Evolutionary conservation across 2,888 invertebrate species (phyloP).

Genomic region (Ganaspis brasiliensis): DNA sequence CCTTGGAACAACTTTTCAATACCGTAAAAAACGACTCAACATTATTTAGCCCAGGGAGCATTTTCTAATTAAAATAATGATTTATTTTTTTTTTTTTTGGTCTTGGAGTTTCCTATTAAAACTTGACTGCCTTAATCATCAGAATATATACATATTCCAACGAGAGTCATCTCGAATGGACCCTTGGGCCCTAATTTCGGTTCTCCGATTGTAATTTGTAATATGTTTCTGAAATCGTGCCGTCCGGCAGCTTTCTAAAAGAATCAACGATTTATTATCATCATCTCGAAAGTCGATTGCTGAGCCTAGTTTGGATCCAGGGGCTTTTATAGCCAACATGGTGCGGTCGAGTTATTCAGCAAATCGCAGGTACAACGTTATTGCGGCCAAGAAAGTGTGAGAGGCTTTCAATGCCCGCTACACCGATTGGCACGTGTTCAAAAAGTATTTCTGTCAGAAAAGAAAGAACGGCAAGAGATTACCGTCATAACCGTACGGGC

Average conservation of each 20-base stretch:
- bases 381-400: conserved; percentile 17
- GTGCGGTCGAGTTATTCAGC: conserved; percentile 7
- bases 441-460: not conserved
- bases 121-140: not conserved
- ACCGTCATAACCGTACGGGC: conserved; percentile 4
- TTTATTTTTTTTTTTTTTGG: not conserved
- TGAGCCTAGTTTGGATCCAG: conserved; percentile 7
- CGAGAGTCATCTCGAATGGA: not conserved
- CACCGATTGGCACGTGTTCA: conserved; percentile 28
- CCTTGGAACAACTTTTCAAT: conserved; percentile 8
- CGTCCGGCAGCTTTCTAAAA: not conserved
- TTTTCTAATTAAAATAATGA: conserved; percentile 7
- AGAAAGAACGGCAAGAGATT: conserved; percentile 5
- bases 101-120: not conserved
- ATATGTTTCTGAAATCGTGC: not conserved
- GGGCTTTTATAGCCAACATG: not conserved
- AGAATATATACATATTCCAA: conserved; percentile 11
- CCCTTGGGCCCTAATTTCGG: conserved; percentile 21
- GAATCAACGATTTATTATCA: conserved; percentile 17
- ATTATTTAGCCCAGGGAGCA: conserved; percentile 4
- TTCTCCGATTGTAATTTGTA: conserved; percentile 14
- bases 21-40: not conserved
- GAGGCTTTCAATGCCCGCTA: conserved; percentile 1
- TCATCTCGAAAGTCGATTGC: conserved; percentile 3
- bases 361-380: conserved; percentile 16